Conservation (phyloP, 2,888 invertebrate species). For the Hirtodrosophila histrioides region DNA sequence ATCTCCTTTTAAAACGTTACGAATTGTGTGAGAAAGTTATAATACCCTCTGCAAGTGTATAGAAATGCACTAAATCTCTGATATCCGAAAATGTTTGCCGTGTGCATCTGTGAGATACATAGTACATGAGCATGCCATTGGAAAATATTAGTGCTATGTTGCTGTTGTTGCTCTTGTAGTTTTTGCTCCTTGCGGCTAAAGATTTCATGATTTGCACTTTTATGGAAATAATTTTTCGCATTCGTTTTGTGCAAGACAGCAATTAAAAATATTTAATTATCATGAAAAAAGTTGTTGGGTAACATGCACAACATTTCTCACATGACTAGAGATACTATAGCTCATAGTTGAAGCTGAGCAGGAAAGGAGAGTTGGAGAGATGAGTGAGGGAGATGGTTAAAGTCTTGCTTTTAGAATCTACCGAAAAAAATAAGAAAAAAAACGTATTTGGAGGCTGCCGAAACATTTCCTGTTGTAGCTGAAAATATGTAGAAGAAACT, state of each 20-base stretch:
- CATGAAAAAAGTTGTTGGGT: conserved; percentile 77
- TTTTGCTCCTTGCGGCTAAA: conserved; percentile 65
- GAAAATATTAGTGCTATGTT: conserved; percentile 80
- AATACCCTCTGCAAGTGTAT: background rate
- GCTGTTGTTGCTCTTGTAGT: conserved; percentile 31
- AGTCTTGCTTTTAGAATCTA: conserved; percentile 59
- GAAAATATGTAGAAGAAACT: conserved; percentile 25
- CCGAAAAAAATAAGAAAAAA: conserved; percentile 38
- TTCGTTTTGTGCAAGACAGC: conserved; percentile 74
- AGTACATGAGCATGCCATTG: conserved; percentile 69
- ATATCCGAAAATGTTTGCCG: conserved; percentile 77
- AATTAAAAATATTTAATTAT: conserved; percentile 80
- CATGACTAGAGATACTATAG: conserved; percentile 57
- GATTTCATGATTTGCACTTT: conserved; percentile 81
- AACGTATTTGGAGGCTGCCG: conserved; percentile 49
- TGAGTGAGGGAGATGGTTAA: conserved; percentile 1
- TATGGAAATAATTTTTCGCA: conserved; percentile 77
- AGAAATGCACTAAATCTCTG: conserved; percentile 77
- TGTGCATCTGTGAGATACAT: conserved; percentile 68
- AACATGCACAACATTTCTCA: conserved; percentile 79
- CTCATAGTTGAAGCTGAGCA: conserved; percentile 27
- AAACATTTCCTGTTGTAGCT: conserved; percentile 71
- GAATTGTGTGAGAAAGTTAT: background rate
- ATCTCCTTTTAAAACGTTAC: too few relatives aligned
- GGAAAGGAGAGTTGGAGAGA: background rate